Conservation (phyloP, 2,888 invertebrate species). For the Archips crataeganus region DNA sequence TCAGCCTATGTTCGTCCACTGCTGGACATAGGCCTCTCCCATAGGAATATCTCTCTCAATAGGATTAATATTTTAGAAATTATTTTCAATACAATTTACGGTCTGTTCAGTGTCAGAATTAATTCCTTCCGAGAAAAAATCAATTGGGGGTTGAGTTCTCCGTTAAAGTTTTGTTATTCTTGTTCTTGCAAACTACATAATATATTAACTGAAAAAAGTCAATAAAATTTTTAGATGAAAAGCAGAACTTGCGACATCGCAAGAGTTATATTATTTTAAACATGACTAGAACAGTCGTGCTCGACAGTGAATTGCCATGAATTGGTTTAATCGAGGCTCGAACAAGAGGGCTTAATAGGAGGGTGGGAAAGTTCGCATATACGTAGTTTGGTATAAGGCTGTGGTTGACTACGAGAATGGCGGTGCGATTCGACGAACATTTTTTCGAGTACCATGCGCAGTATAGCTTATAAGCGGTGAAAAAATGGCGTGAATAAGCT, state of each 20-base stretch:
- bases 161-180: not conserved
- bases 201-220: too few species aligned
- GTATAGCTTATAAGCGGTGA: not conserved
- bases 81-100: too few species aligned
- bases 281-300: constrained; percentile 26
- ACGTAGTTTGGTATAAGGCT: constrained; percentile 17
- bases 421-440: not conserved
- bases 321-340: constrained; percentile 34
- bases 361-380: constrained; percentile 34
- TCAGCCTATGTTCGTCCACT: too few species aligned
- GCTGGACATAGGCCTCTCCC: too few species aligned
- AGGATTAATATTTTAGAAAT: too few species aligned
- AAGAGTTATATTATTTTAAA: constrained; percentile 17
- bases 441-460: not conserved
- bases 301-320: constrained; percentile 28
- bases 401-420: constrained; percentile 1
- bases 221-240: not conserved
- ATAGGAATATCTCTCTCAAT: too few species aligned
- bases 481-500: not conserved
- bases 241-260: not conserved
- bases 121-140: too few species aligned
- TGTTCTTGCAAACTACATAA: not conserved
- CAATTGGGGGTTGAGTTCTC: too few species aligned
- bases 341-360: constrained; percentile 39
- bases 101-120: too few species aligned